Evolutionary conservation across 1,140 invertebrate species (phyloP).

Genomic region (Listronotus oregonensis): DNA sequence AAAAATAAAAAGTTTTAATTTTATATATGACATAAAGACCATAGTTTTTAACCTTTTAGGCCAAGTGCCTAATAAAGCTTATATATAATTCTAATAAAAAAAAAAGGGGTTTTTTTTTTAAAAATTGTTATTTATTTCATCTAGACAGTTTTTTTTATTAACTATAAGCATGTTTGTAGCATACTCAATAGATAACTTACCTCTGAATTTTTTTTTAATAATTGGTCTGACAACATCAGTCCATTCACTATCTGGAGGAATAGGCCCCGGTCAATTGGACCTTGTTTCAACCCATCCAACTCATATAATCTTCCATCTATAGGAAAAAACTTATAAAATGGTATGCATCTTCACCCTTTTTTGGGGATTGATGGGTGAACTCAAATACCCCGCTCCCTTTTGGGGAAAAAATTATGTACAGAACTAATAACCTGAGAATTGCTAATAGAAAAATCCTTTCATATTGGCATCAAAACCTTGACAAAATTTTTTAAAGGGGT

Average conservation of each 20-base stretch:
- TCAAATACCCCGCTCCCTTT: constrained; percentile 94
- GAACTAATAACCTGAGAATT: constrained; percentile 93
- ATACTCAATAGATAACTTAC: constrained; percentile 58
- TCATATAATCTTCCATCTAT: constrained; percentile 95
- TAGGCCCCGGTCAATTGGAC: constrained; percentile 86
- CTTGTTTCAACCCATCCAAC: constrained; percentile 93
- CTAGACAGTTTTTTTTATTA: no score
- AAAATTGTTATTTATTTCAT: no score
- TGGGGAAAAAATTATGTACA: constrained; percentile 99
- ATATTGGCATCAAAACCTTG: constrained; percentile 92
- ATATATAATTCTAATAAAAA: no score
- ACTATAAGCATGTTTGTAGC: no score
- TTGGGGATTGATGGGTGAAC: constrained; percentile 77
- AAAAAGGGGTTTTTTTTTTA: no score
- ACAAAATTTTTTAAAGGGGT: constrained; percentile 94
- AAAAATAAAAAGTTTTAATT: no score
- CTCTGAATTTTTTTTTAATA: constrained; percentile 92
- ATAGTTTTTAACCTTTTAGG: no score
- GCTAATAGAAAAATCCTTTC: constrained; percentile 92
- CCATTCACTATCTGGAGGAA: constrained; percentile 86
- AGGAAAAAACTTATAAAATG: constrained; percentile 98
- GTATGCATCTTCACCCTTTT: constrained; percentile 95
- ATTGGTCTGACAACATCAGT: constrained; percentile 87
- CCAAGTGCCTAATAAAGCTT: no score
- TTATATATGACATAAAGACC: no score